phyloP scores from a whole-genome alignment of 2,888 invertebrate genomes.

The Endomychus coccineus region DNA sequence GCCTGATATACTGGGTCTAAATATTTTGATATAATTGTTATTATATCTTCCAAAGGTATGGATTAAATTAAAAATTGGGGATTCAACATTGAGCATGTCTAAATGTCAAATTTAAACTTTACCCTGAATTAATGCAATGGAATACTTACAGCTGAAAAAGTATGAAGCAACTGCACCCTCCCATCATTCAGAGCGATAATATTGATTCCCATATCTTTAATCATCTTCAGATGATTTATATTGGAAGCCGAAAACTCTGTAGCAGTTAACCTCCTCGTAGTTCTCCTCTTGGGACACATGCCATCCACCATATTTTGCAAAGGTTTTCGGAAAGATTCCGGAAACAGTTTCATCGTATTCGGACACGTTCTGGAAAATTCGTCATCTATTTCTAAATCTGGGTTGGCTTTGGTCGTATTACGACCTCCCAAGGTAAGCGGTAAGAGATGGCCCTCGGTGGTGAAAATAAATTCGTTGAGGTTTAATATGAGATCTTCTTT shows the following conservation, averaged over 20 bases:
- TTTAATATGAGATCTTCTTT: slow-evolving; percentile 74
- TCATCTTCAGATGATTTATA: slow-evolving; percentile 76
- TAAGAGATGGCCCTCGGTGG: slow-evolving; percentile 92
- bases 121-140: too few species aligned
- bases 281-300: slow-evolving; percentile 59
- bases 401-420: slow-evolving; percentile 29
- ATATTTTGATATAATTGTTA: too few species aligned
- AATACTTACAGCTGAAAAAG: slow-evolving; percentile 74
- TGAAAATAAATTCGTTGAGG: slow-evolving; percentile 80
- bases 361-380: slow-evolving; percentile 68
- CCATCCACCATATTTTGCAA: slow-evolving; percentile 79
- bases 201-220: slow-evolving; percentile 92
- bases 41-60: too few species aligned
- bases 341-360: slow-evolving; percentile 74
- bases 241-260: slow-evolving; percentile 68
- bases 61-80: too few species aligned
- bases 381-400: slow-evolving; percentile 47
- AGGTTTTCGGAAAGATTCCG: slow-evolving; percentile 76
- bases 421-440: slow-evolving; percentile 74
- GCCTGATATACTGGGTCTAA: too few species aligned
- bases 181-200: slow-evolving; percentile 85
- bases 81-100: too few species aligned
- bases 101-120: too few species aligned
- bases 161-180: slow-evolving; percentile 84
- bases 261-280: slow-evolving; percentile 58